Percentiles rank a stretch among this genome's conserved stretches.
phyloP scores from a whole-genome alignment of 2,113 vertebrate genomes.

The Nyctereutes procyonoides region DNA sequence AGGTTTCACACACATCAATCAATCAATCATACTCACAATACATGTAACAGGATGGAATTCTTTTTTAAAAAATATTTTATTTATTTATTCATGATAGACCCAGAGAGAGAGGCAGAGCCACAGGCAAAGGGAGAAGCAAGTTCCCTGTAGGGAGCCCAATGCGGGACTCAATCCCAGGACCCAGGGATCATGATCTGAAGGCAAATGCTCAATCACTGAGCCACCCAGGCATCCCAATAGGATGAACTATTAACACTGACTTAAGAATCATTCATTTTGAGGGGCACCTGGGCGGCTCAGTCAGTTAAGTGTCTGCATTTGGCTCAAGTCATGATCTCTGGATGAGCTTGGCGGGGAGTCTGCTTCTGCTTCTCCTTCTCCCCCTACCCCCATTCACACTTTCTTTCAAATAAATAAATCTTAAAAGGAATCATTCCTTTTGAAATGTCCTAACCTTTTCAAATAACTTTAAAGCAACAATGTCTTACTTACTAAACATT shows the following conservation, averaged over 20 bases:
- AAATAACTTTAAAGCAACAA: slow-evolving; percentile 20
- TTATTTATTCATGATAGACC: background rate
- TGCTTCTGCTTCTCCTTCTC: background rate
- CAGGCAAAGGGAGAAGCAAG: background rate
- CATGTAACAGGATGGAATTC: background rate
- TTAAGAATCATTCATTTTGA: background rate
- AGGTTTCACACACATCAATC: background rate
- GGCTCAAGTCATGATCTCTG: background rate
- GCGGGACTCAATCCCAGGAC: background rate
- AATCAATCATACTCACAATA: background rate
- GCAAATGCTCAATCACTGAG: background rate
- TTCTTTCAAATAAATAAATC: background rate
- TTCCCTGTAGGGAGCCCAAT: too few relatives aligned
- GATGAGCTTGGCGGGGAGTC: background rate
- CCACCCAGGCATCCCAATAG: background rate
- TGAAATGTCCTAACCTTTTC: background rate
- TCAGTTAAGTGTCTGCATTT: background rate
- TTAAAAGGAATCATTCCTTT: background rate
- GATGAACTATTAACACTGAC: background rate
- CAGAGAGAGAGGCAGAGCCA: too few relatives aligned
- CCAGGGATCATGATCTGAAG: background rate
- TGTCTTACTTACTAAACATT: background rate
- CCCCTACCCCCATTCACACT: too few relatives aligned
- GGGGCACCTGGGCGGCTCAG: background rate
- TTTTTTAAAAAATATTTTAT: background rate